These are phyloP conservation scores for Dasysyrphus tricinctus DNA, from an alignment of 2,888 invertebrate genomes.

Conservation along the genomic window DNA sequence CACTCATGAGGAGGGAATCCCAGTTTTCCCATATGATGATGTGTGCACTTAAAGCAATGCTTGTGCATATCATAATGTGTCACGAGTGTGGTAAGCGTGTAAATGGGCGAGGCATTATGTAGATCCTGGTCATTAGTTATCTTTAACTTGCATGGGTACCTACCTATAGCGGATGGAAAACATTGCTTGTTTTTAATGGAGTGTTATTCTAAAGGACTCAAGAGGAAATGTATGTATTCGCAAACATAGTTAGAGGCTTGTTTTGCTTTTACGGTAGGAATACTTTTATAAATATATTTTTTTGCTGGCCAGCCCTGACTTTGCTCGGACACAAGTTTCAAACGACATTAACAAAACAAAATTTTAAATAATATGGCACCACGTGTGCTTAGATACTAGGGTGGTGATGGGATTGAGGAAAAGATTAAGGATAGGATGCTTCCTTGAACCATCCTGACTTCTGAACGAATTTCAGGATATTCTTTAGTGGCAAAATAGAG, in stretches of 20 bases:
- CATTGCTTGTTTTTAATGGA: not conserved
- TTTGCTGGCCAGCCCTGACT: too few relatives aligned
- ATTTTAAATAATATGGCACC: too few relatives aligned
- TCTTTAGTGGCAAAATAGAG: too few relatives aligned
- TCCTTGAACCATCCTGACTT: too few relatives aligned
- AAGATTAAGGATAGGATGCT: too few relatives aligned
- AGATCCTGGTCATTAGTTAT: slow-evolving; percentile 72
- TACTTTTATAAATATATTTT: too few relatives aligned
- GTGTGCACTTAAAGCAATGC: slow-evolving; percentile 62
- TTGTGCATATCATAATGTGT: slow-evolving; percentile 65
- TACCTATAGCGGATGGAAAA: not conserved
- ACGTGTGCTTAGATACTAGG: too few relatives aligned
- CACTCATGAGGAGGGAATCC: slow-evolving; percentile 1
- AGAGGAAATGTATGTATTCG: not conserved
- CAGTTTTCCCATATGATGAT: slow-evolving; percentile 34
- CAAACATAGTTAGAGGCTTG: not conserved
- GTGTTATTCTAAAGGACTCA: not conserved
- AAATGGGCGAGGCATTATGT: slow-evolving; percentile 66
- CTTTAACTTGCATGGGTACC: slow-evolving; percentile 26
- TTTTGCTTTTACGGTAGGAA: not conserved
- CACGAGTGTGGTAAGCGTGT: slow-evolving; percentile 67
- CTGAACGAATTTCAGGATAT: too few relatives aligned
- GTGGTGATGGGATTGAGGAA: too few relatives aligned
- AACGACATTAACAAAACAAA: too few relatives aligned
- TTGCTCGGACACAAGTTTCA: too few relatives aligned